Evolutionary conservation across 2,888 invertebrate genomes (phyloP), one percentile per base, ranked within the genome.

Genomic region (Mantis religiosa): DNA sequence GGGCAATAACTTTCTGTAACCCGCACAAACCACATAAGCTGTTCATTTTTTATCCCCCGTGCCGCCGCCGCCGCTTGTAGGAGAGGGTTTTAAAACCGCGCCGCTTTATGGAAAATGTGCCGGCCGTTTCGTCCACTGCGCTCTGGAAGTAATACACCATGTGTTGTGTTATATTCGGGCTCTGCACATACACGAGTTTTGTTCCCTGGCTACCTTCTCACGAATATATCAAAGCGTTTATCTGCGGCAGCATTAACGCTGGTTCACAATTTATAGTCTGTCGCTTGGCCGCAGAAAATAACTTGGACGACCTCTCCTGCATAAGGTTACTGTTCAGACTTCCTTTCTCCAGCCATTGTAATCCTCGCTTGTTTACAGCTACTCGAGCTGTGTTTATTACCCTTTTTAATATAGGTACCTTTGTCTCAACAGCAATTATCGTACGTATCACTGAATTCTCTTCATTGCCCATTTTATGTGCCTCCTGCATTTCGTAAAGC

Each of bases 211-310:
- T 71, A 71, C 54, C 83, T 27, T 27, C 34, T 34, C 84, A 41
- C 28, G 47, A 86, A 86, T 86, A 86, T 86, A 86, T 85, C 86
- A 86, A 86, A 86, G 81, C 15, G 28, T 28, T 81, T 86, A 86
- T 86, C 81, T 30, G n/a, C 86, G 3, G 15, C 81, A 41, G 28
- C 28, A 27, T 86, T 86, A 27, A 81, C 84, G 34, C 15, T 30
- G 30, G 6, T 84, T 30, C 30, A 34, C 81, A 86, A 86, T 28
- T 81, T 20, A 81, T 86, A 86, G 54, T 86, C 86, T 71, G 8
- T 86, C 81, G 86, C 20, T 86, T 71, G 12, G 3, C 28, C 15
- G 47, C 81, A 81, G 81, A 71, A 86, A 86, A 47, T 27, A 34
- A 34, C 41, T n/a, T 84, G 84, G 41, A 47, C 47, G 54, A 15